Evolutionary conservation across 30 jellyfish, hydroid and myxozoan species (phyloP).

Genomic region (Cassiopea andromeda): DNA sequence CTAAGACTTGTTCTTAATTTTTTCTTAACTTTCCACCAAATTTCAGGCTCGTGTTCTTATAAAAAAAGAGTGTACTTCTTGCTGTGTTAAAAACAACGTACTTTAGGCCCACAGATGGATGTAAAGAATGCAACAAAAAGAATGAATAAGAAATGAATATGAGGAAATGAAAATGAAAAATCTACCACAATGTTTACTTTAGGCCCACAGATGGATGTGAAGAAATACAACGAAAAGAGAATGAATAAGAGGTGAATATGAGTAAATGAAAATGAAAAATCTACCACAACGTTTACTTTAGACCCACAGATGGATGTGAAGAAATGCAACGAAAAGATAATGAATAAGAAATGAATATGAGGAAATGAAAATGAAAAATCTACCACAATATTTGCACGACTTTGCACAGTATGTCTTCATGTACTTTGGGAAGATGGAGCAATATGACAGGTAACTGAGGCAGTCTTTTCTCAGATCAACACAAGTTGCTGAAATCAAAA

Average conservation of each 20-base stretch:
- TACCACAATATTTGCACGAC: slow-evolving; percentile 76
- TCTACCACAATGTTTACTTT: slow-evolving; percentile 78
- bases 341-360: background rate
- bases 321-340: background rate
- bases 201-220: too few relatives aligned
- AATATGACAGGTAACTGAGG: slow-evolving; percentile 19
- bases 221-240: background rate
- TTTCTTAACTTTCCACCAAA: too few relatives aligned
- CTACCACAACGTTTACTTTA: slow-evolving; percentile 74
- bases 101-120: too few relatives aligned
- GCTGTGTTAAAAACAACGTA: too few relatives aligned
- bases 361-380: slow-evolving; percentile 7
- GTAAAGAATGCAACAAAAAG: background rate
- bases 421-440: slow-evolving; percentile 36
- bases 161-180: background rate
- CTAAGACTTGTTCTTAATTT: too few relatives aligned
- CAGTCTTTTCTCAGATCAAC: slow-evolving; percentile 60
- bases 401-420: slow-evolving; percentile 74
- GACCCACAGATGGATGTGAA: too few relatives aligned
- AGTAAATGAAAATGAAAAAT: slow-evolving; percentile 1
- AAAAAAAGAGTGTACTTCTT: too few relatives aligned
- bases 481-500: slow-evolving; percentile 41
- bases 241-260: background rate
- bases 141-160: background rate
- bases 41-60: too few relatives aligned